Conservation (phyloP, 2,797 vertebrate species). For the Helarctos malayanus region DNA sequence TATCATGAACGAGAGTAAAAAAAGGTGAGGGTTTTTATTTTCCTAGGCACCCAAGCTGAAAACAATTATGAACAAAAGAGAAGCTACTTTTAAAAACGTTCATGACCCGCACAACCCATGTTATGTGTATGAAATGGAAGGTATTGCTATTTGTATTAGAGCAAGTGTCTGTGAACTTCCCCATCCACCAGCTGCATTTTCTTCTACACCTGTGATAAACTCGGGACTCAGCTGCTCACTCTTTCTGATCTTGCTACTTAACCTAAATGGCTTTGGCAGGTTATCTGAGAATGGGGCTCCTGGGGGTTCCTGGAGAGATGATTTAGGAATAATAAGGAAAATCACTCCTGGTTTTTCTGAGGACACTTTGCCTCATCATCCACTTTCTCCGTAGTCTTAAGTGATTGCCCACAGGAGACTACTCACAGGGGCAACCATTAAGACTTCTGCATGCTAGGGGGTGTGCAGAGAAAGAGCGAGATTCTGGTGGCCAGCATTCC, state of each 20-base stretch:
- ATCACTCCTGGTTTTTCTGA: not conserved
- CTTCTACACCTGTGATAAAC: not conserved
- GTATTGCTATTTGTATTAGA: not conserved
- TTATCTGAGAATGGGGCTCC: not conserved
- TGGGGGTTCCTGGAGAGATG: not conserved
- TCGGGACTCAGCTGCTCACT: not conserved
- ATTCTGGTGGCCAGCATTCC: not conserved
- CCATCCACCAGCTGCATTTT: not conserved
- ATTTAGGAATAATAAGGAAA: constrained; percentile 44
- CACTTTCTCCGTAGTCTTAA: not conserved
- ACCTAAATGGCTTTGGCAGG: not conserved
- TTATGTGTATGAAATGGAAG: not conserved
- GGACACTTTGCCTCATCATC: not conserved
- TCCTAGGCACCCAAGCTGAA: not conserved
- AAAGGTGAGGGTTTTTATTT: not conserved
- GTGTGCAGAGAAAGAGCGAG: not conserved
- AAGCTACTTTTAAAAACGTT: not conserved
- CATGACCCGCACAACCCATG: not conserved
- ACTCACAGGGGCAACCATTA: not conserved
- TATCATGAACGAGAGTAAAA: not conserved
- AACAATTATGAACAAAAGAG: not conserved
- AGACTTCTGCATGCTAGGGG: not conserved
- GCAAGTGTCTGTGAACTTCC: not conserved
- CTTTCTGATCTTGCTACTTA: constrained; percentile 26
- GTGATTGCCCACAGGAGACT: not conserved